phyloP scores from a whole-genome alignment of 1,140 invertebrate genomes.

The Condylostylus longicornis region DNA sequence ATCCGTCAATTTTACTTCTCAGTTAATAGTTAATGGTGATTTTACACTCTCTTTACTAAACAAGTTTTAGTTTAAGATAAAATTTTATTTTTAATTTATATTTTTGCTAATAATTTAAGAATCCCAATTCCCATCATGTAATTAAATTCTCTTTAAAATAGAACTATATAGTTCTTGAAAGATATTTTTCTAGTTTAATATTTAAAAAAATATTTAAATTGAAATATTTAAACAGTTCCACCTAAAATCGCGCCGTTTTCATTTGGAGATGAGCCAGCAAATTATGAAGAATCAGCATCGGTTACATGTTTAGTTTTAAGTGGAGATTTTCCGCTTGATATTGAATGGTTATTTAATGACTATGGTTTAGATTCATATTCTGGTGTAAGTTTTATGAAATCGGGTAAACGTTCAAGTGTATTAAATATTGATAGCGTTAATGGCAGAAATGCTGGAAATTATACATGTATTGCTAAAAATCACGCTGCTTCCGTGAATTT shows the following conservation, averaged over 20 bases:
- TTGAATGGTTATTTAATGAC: constrained; percentile 45
- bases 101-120: no score
- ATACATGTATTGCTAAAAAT: constrained; percentile 44
- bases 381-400: constrained; percentile 34
- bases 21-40: constrained; percentile 27
- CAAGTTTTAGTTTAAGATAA: no score
- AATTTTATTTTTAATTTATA: no score
- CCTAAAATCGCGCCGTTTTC: constrained; percentile 44
- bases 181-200: no score
- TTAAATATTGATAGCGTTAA: constrained; percentile 43
- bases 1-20: constrained; percentile 18
- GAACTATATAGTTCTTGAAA: no score
- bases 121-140: constrained; percentile 45
- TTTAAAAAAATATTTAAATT: constrained; percentile 3
- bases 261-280: constrained; percentile 39
- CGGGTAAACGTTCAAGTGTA: constrained; percentile 36
- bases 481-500: constrained; percentile 28
- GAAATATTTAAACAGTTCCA: constrained; percentile 39
- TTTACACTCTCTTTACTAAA: no score
- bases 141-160: constrained; percentile 44
- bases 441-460: constrained; percentile 37
- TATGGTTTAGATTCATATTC: constrained; percentile 14
- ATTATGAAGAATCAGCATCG: constrained; percentile 35
- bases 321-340: constrained; percentile 47
- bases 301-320: constrained; percentile 32